Conservation (phyloP, 2,797 vertebrate species). For the Miichthys miiuy region DNA sequence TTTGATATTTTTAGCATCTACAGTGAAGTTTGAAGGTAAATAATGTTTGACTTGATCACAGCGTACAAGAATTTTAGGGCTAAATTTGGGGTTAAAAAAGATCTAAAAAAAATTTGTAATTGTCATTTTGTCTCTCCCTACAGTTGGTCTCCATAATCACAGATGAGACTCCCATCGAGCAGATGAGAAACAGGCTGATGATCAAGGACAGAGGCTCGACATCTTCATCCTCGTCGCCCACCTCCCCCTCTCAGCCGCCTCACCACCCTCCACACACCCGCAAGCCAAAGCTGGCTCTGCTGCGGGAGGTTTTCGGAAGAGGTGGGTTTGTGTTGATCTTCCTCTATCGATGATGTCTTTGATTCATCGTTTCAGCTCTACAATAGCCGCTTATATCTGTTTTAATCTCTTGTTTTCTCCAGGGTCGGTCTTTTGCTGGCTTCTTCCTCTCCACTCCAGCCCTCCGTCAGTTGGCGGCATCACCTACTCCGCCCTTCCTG, state of each 20-base stretch:
- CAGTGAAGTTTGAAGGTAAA: too few species aligned
- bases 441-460: conserved; percentile 86
- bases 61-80: neutral
- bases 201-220: conserved; percentile 78
- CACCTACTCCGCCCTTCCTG: conserved; percentile 85
- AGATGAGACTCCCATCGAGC: conserved; percentile 89
- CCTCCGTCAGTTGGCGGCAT: conserved; percentile 81
- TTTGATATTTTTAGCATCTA: too few species aligned
- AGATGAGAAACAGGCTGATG: conserved; percentile 86
- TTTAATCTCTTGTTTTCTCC: neutral
- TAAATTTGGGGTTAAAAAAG: neutral
- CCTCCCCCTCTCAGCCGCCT: conserved; percentile 52
- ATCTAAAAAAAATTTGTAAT: too few species aligned
- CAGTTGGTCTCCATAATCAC: conserved; percentile 88
- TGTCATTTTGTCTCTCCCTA: neutral
- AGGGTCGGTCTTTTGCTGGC: conserved; percentile 88
- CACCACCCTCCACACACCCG: conserved; percentile 78
- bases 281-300: conserved; percentile 86
- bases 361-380: neutral
- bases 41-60: neutral
- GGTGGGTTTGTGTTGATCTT: conserved; percentile 61
- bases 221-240: conserved; percentile 47
- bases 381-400: neutral
- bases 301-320: conserved; percentile 86
- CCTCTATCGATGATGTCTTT: neutral